Base-by-base conservation (phyloP, 2,888 invertebrate species). In the Chromoteleia sp. region DNA sequence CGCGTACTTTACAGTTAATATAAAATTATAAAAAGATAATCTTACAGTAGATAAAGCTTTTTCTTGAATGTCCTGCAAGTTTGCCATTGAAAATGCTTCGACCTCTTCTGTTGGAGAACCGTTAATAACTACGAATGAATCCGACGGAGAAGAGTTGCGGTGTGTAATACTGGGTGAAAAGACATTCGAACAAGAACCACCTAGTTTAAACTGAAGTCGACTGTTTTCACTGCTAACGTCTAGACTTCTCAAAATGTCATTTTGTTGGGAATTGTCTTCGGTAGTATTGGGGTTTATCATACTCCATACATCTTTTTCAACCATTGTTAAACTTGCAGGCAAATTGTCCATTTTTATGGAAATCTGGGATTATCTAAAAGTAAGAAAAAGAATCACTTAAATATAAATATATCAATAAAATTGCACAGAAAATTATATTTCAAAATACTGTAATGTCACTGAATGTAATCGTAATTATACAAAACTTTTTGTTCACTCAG, bases 101-200 rank as follows among this genome's bases (percentile, higher is more conserved):
- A 89, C 85, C 0, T 82, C 84, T 56, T 91, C 87, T 15, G 89
- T 30, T 0, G 89, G 89, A 58, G 86, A 84, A 76, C 86, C 84
- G 14, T 88, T 86, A 15, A 91, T 76, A 0, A 91, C 88, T 1
- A 90, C 88, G 68, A 91, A 91, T 0, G 91, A 91, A n/a, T 87
- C 83, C 1, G 88, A 85, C 0, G 87, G 85, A n/a, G 86, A 84
- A 6, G 81, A 76, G 33, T 86, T 83, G 25, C 77, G 81, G 10
- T 77, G 78, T n/a, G 61, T 75, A 8, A 85, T 17, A 29, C 74
- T 86, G 0, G 83, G 83, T 15, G 81, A 56, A 10, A 83, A 58
- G 15, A 78, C 81, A 5, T 79, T 83, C 0, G 84, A 75, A 2
- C 84, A 87, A 33, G 87, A 84, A 45, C 87, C 86, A 10, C 88